Conservation (phyloP, 2,888 invertebrate genomes). For the Xylophagus ater region DNA sequence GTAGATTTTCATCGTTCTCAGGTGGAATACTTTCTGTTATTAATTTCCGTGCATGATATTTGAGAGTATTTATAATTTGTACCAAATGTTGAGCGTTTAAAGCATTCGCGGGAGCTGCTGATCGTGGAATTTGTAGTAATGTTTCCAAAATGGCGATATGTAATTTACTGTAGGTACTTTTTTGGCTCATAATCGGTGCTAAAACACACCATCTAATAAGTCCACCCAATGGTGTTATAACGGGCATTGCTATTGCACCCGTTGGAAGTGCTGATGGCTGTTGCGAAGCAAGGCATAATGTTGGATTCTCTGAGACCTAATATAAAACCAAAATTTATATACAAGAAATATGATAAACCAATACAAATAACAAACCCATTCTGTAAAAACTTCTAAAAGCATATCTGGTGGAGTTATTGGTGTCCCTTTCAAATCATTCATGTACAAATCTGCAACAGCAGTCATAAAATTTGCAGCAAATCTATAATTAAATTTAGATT, state of each 20-base stretch:
- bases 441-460: constrained; percentile 69
- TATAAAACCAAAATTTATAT: constrained; percentile 12
- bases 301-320: constrained; percentile 51
- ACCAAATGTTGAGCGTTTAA: constrained; percentile 53
- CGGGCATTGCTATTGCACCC: constrained; percentile 75
- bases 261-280: constrained; percentile 56
- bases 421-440: constrained; percentile 35
- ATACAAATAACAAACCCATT: constrained; percentile 46
- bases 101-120: constrained; percentile 45
- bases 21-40: constrained; percentile 35
- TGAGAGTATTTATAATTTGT: constrained; percentile 41
- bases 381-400: constrained; percentile 55
- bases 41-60: constrained; percentile 38
- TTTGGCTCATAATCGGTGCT: constrained; percentile 47
- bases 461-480: constrained; percentile 84
- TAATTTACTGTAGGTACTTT: constrained; percentile 46
- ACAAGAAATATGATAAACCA: not conserved
- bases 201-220: constrained; percentile 67
- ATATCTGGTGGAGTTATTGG: constrained; percentile 50
- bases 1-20: constrained; percentile 38
- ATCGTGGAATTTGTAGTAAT: constrained; percentile 42
- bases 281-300: constrained; percentile 56
- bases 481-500: constrained; percentile 28
- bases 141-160: constrained; percentile 58
- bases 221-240: constrained; percentile 68